phyloP scores from a whole-genome alignment of 2,888 invertebrate genomes.

The Morpho helenor region DNA sequence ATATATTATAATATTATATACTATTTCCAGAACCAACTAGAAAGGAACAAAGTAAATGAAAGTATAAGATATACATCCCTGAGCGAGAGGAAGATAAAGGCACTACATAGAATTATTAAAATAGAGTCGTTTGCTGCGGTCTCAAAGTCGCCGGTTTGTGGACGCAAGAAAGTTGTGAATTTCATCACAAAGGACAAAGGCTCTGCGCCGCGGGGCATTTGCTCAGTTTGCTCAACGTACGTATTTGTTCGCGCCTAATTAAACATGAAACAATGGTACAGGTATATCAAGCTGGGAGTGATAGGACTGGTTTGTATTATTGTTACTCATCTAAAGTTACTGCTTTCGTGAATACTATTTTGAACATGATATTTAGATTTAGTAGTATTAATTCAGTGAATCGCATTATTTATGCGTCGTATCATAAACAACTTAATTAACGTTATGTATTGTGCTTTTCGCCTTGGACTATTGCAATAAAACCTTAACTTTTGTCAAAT shows the following conservation, averaged over 20 bases:
- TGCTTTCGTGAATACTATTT: constrained; percentile 7
- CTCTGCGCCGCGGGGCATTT: constrained; percentile 62
- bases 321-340: constrained; percentile 26
- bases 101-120: constrained; percentile 54
- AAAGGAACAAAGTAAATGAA: constrained; percentile 7
- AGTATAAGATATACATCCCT: neutral
- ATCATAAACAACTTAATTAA: too few species aligned
- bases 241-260: constrained; percentile 77
- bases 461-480: too few species aligned
- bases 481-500: too few species aligned
- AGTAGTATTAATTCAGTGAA: neutral
- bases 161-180: constrained; percentile 67
- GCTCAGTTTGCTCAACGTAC: constrained; percentile 63
- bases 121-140: constrained; percentile 58
- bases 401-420: too few species aligned
- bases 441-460: too few species aligned
- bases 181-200: constrained; percentile 72
- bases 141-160: constrained; percentile 58
- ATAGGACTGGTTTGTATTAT: constrained; percentile 41
- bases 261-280: constrained; percentile 61
- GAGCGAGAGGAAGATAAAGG: constrained; percentile 6
- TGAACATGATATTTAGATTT: neutral
- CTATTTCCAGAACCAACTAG: neutral
- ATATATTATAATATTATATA: neutral
- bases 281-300: constrained; percentile 49